Evolutionary conservation across 2,113 vertebrate genomes (phyloP).

Genomic region (Eleginops maclovinus): DNA sequence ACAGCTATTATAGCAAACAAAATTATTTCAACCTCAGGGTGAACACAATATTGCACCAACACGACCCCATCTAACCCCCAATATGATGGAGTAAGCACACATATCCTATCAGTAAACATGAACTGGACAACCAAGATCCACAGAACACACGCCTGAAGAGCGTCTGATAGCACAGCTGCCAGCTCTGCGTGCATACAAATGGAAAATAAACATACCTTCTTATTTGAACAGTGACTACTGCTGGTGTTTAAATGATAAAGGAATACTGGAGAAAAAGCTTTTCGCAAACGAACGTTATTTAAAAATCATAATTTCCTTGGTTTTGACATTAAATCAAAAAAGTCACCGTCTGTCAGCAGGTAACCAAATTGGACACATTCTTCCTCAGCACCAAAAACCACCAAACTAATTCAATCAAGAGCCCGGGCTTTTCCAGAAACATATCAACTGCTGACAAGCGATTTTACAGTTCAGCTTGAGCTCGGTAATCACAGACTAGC

Average conservation of each 20-base stretch:
- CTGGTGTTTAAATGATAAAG: slow-evolving; percentile 34
- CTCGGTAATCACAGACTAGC: slow-evolving; percentile 79
- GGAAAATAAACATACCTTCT: slow-evolving; percentile 36
- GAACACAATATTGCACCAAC: slow-evolving; percentile 82
- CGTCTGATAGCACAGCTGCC: slow-evolving; percentile 57
- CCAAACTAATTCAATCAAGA: slow-evolving; percentile 80
- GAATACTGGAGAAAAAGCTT: neutral
- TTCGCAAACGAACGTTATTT: neutral
- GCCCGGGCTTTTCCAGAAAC: slow-evolving; percentile 74
- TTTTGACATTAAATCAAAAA: slow-evolving; percentile 40
- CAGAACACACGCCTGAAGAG: slow-evolving; percentile 52
- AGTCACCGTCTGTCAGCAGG: slow-evolving; percentile 69
- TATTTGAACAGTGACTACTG: slow-evolving; percentile 32
- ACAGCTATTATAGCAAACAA: slow-evolving; percentile 83
- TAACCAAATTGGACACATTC: slow-evolving; percentile 71
- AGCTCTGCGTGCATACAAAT: slow-evolving; percentile 64
- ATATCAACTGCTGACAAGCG: slow-evolving; percentile 80
- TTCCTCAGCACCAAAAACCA: slow-evolving; percentile 66
- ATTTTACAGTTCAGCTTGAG: slow-evolving; percentile 78
- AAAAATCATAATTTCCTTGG: slow-evolving; percentile 2
- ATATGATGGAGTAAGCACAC: slow-evolving; percentile 77
- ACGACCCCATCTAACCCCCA: slow-evolving; percentile 72
- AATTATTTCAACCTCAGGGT: slow-evolving; percentile 84
- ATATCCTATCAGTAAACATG: slow-evolving; percentile 79
- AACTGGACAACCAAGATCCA: slow-evolving; percentile 66